Evolutionary conservation across 2,113 vertebrate genomes (phyloP), one percentile per base, ranked within the genome.

Genomic region (Phoxinus phoxinus): DNA sequence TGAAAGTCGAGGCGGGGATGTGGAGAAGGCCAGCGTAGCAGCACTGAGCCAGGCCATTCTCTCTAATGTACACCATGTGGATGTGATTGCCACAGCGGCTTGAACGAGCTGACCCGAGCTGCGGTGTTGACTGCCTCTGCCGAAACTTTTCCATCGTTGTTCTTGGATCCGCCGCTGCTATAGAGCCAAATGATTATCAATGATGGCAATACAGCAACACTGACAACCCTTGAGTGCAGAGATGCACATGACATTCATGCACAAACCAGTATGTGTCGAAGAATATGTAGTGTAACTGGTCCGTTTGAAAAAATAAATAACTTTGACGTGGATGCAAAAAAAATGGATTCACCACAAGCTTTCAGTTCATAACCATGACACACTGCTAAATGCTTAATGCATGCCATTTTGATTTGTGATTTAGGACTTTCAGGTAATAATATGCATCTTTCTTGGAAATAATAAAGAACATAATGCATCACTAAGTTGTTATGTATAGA

Each of bases 51-150:
- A 84, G 80, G 81, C 81, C 35, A 48, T 63, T 59, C 58, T 81
- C 75, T 35, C 67, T 84, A 81, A 86, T 86, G 81, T 83, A 58
- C 74, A 78, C 56, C 89, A 89, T 87, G 79, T 86, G 85, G 82
- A 59, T 84, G 46, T 87, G 37, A 85, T 87, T 83, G 44, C 69
- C 78, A 44, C 58, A 85, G 56, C 71, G 69, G 44, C 27, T 41
- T 69, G 56, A 85, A 37, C 30, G 23, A 82, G 41, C 46, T 76
- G 37, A 67, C 78, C 30, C 65, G 76, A 32, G 65, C 41, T 19
- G 3, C 46, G 41, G 73, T 76, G 80, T 83, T 83, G 69, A 69
- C 44, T 53, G 72, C 58, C 81, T 67, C 46, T 71, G 59, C 32
- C 30, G n/a, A 85, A 79, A 67, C 27, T 79, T 9, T 58, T 58